These are phyloP conservation scores for Morphnarchus princeps DNA, from an alignment of 2,113 vertebrate genomes.

Conservation along the genomic window DNA sequence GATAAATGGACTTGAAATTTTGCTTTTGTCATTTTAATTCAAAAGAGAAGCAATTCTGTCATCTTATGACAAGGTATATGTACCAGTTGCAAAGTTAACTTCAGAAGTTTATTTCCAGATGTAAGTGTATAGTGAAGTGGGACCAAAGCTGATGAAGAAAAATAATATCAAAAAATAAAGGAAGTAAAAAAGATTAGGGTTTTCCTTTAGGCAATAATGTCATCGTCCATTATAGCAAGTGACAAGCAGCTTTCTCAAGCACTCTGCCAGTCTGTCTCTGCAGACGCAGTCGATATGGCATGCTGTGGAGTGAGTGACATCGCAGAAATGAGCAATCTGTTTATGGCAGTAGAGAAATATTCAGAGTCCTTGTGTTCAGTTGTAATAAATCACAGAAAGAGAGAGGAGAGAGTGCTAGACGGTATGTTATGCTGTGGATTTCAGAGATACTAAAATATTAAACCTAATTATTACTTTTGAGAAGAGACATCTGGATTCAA, in stretches of 20 bases:
- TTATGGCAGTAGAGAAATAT: conserved; percentile 7
- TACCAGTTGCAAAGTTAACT: not conserved
- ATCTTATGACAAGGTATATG: not conserved
- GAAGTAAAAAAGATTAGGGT: not conserved
- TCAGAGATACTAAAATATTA: not conserved
- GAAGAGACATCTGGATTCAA: not conserved
- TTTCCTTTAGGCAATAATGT: conserved; percentile 7
- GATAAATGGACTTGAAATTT: conserved; percentile 20
- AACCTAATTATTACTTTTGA: not conserved
- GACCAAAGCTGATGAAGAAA: not conserved
- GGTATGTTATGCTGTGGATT: not conserved
- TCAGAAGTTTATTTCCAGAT: not conserved
- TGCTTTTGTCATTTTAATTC: conserved; percentile 3
- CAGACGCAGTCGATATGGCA: not conserved
- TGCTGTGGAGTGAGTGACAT: conserved; percentile 39
- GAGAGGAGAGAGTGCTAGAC: not conserved
- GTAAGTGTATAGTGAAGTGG: not conserved
- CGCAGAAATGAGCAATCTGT: conserved; percentile 44
- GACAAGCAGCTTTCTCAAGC: conserved; percentile 35
- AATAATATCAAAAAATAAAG: not conserved
- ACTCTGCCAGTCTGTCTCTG: not conserved
- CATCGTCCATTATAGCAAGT: not conserved
- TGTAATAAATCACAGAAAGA: not conserved
- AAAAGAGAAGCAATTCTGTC: not conserved
- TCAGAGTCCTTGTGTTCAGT: not conserved